phyloP scores from a whole-genome alignment of 2,797 vertebrate genomes.

The Petrocephalus sullivani region DNA sequence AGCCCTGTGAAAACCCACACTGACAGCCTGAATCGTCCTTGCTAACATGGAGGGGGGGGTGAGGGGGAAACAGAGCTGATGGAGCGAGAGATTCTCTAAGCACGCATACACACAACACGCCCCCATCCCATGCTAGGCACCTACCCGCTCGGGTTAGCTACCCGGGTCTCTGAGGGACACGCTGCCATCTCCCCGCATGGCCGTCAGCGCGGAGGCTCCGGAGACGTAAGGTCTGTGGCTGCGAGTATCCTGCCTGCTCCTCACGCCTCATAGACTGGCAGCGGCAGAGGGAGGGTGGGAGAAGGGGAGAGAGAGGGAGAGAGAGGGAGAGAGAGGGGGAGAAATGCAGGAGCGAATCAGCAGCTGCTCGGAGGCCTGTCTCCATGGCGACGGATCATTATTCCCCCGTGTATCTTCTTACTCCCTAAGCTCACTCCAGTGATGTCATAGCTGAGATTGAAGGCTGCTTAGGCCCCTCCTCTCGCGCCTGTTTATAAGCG shows the following conservation, averaged over 20 bases:
- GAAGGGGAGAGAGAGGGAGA: constrained; percentile 40
- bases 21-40: constrained; percentile 30
- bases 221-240: constrained; percentile 90
- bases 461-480: constrained; percentile 50
- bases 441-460: constrained; percentile 79
- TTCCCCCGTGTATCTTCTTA: constrained; percentile 76
- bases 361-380: constrained; percentile 89
- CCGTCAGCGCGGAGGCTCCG: constrained; percentile 85
- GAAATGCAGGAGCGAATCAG: constrained; percentile 80
- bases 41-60: constrained; percentile 2
- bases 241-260: constrained; percentile 77
- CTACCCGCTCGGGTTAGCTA: constrained; percentile 84
- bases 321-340: constrained; percentile 28
- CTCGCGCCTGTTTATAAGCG: constrained; percentile 53
- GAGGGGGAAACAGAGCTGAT: not conserved
- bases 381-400: constrained; percentile 94
- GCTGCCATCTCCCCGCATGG: constrained; percentile 87
- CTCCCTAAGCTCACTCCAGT: constrained; percentile 72
- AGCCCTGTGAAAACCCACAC: not conserved
- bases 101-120: not conserved
- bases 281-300: constrained; percentile 31
- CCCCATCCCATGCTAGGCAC: not conserved
- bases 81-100: not conserved
- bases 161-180: constrained; percentile 72
- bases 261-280: constrained; percentile 83